Evolutionary conservation across 1,140 invertebrate genomes (phyloP), one percentile per base, ranked within the genome.

Genomic region (Ooceraea biroi): DNA sequence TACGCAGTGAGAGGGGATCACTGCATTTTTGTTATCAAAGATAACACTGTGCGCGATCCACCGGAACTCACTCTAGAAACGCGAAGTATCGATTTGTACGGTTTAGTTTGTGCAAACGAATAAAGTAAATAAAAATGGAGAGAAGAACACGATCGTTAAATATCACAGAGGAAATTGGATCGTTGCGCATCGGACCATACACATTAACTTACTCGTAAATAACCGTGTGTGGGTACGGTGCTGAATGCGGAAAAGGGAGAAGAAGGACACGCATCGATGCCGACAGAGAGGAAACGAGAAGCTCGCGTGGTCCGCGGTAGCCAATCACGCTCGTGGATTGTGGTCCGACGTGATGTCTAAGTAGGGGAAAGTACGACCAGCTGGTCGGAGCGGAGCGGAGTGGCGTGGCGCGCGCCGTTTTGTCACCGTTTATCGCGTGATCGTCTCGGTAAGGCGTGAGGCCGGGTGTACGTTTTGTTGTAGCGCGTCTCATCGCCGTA

Each of bases 251-350:
- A 50, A 82, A 69, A 61, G 19, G 71, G 71, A 48, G 69, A 52
- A 30, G 48, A 68, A 57, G 50, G 22, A 7, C 63, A n/a, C n/a
- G 50, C 76, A 12, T 46, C 65, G 76, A 71, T 69, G 50, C 17
- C 76, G 63, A 69, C 50, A 41, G 76, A 71, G 76, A 71, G 76
- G 65, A 69, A 71, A 58, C 76, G 76, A 78, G 63, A 17, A 22
- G 65, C 76, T 80, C 76, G 76, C 76, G 76, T 80, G 76, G 76
- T 80, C 12, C 76, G 12, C n/a, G 50, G 0, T 22, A 58, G 65
- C 76, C 76, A 80, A 80, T 80, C 76, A 1, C 36, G n/a, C 14
- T 30, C 58, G 8, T 36, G 76, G 36, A 80, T 80, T 80, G 44
- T 80, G 76, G 65, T 80, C 76, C 65, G 76, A 80, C 65, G 19